Base-by-base conservation (phyloP, 2,113 vertebrate species). In the Nestor notabilis region DNA sequence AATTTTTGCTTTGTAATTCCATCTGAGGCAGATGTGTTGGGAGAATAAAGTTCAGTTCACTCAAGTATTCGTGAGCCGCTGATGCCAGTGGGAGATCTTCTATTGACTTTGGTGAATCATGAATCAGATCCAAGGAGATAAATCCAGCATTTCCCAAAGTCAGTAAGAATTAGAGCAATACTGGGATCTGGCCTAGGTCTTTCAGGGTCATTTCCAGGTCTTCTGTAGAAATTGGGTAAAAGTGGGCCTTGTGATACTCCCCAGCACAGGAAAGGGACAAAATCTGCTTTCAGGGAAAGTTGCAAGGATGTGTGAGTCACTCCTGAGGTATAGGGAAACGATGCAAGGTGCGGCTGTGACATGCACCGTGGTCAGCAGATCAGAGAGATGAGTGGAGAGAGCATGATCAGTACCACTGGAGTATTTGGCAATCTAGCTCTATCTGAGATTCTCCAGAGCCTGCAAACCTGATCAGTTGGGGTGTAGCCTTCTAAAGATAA, bases 271-370 rank as follows among this genome's bases (percentile, higher is more conserved):
- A 89, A 68, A 78, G 41, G 14, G 81, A 56, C 56, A 64, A 69
- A 94, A 87, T 46, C 89, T 89, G 44, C 83, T 89, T 93, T 94
- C 91, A 95, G 96, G 44, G 95, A 94, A 97, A 97, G 95, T 96
- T 47, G 33, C 17, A 37, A 28, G 47, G 84, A 5, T 47, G 39
- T 7, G 0, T 97, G 96, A 97, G 74, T 97, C 95, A 97, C 66
- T 56, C 15, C 44, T 25, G 74, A 91, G 28, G 93, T 84, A 97
- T 95, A 91, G 87, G 96, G 96, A 96, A 97, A 69, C 1, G 8
- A 35, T 72, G 21, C 9, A 35, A 93, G 93, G 96, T 89, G 94
- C 87, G 94, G 96, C 95, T 85, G 78, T 96, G 94, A 95, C 94
- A 95, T 31, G 56, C 53, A 79, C 41, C 29, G 12, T 93, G 96